Percentiles rank a stretch among this genome's conserved stretches.
Conservation (phyloP, 2,113 vertebrate genomes). For the Thermophis baileyi region DNA sequence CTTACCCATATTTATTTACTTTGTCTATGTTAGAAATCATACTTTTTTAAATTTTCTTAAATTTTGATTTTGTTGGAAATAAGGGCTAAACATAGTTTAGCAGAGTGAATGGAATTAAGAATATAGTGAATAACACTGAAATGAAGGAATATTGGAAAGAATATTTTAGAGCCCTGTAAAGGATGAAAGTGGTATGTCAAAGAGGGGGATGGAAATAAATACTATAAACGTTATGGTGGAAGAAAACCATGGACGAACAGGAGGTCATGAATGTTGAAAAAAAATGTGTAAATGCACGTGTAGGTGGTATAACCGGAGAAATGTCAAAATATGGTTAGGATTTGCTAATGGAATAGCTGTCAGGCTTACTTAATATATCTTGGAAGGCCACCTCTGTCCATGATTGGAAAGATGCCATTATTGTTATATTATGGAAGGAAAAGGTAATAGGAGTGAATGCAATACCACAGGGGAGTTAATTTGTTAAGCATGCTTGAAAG, state of each 20-base stretch:
- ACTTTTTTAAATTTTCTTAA: not conserved
- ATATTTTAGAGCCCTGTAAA: not conserved
- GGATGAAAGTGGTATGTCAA: not conserved
- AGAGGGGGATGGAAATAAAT: not conserved
- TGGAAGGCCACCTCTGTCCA: not conserved
- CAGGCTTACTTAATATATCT: no score
- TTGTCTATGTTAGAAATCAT: not conserved
- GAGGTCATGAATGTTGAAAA: not conserved
- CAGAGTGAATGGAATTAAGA: not conserved
- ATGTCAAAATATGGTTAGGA: no score
- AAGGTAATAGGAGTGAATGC: not conserved
- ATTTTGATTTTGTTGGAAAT: not conserved
- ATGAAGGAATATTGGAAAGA: not conserved
- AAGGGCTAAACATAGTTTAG: not conserved
- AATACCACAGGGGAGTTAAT: not conserved
- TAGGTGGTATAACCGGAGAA: not conserved
- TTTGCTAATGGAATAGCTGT: no score
- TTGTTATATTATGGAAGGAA: not conserved
- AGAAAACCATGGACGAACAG: not conserved
- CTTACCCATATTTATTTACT: not conserved
- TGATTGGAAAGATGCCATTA: not conserved
- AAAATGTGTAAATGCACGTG: not conserved
- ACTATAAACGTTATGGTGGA: not conserved
- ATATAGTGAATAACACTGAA: not conserved
- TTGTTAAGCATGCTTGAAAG: not conserved